A percentile compares a stretch with the other conserved stretches of the same genome.
These are phyloP conservation scores for Phaedon cochleariae DNA, from an alignment of 2,888 invertebrate species.

Conservation along the genomic window DNA sequence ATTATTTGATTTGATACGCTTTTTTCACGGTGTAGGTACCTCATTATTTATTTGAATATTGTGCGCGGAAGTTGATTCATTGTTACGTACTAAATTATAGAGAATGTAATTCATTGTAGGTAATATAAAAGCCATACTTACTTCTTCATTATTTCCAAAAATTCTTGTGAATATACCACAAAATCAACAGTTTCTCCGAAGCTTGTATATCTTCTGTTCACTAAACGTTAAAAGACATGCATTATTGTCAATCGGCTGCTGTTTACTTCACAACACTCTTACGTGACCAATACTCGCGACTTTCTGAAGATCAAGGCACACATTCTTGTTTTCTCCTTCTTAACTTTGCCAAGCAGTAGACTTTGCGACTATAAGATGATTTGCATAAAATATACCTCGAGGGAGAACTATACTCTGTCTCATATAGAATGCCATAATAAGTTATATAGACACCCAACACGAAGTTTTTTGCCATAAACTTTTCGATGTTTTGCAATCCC, in stretches of 20 bases:
- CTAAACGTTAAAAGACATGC: constrained; percentile 3
- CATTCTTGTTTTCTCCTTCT: constrained; percentile 4
- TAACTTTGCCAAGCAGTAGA: not conserved
- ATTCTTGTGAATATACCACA: not conserved
- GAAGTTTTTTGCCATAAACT: too few species aligned
- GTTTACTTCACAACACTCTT: constrained; percentile 1
- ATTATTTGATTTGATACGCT: too few species aligned
- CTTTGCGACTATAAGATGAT: not conserved
- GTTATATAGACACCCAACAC: too few species aligned
- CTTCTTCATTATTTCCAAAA: not conserved
- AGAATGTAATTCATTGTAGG: too few species aligned
- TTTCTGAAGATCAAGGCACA: constrained; percentile 7
- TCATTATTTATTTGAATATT: too few species aligned
- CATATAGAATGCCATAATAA: too few species aligned
- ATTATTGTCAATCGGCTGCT: not conserved
- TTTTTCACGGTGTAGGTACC: too few species aligned
- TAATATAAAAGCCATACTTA: too few species aligned
- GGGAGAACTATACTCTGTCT: too few species aligned
- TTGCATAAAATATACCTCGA: not conserved
- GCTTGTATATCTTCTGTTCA: not conserved
- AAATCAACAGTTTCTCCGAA: not conserved
- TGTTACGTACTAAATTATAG: too few species aligned
- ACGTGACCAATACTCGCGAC: not conserved
- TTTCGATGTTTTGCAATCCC: too few species aligned
- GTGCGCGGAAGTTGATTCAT: too few species aligned